phyloP scores from a whole-genome alignment of 2,888 invertebrate genomes.

The Acutogordius australiensis region DNA sequence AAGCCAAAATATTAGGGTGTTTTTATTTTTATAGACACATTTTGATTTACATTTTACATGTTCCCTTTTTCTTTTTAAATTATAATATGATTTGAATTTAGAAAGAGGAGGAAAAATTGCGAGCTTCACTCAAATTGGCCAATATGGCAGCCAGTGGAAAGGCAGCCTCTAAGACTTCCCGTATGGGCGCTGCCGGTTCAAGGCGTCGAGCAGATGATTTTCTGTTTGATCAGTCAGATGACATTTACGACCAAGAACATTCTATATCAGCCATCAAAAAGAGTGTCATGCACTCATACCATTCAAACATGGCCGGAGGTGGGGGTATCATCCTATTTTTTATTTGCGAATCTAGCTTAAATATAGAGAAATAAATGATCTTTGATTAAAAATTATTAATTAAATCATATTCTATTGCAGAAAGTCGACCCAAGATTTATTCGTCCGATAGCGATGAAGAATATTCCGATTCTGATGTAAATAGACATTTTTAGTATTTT shows the following conservation, averaged over 20 bases:
- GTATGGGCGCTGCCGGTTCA: not conserved
- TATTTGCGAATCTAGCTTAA: too few relatives aligned
- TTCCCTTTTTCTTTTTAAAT: too few relatives aligned
- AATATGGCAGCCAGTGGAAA: not conserved
- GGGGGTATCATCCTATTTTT: too few relatives aligned
- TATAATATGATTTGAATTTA: too few relatives aligned
- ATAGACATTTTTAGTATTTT: too few relatives aligned
- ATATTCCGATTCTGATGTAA: not conserved
- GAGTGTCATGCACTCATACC: not conserved
- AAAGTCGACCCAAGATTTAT: conserved; percentile 4
- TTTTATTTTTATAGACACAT: not conserved
- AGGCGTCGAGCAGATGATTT: not conserved
- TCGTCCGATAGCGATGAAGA: conserved; percentile 3
- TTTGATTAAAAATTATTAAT: not conserved
- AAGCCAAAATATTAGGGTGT: too few relatives aligned
- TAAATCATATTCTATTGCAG: not conserved
- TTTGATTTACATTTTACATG: not conserved
- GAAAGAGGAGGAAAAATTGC: conserved; percentile 3
- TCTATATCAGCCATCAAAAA: conserved; percentile 5
- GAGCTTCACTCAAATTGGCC: not conserved
- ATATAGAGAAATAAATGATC: too few relatives aligned
- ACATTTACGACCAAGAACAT: not conserved
- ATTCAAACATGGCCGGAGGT: too few relatives aligned
- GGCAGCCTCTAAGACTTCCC: not conserved
- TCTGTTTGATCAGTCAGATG: not conserved